Percentiles rank a stretch among this genome's conserved stretches.
Evolutionary conservation across 2,888 invertebrate genomes (phyloP).

Genomic region (Bombyx huttoni): DNA sequence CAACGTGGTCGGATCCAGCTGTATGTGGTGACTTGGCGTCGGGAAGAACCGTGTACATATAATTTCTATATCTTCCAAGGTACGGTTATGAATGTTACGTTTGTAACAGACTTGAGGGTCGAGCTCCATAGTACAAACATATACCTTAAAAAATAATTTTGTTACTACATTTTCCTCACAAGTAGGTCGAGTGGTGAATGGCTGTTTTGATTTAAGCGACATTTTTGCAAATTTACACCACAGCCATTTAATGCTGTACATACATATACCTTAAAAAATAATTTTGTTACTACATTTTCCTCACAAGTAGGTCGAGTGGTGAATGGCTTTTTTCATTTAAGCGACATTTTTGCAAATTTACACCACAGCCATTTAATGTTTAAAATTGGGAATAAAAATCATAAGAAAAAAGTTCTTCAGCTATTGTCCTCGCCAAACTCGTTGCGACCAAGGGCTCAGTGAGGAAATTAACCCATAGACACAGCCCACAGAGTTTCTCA

Average conservation of each 20-base stretch:
- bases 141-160: conserved; percentile 76
- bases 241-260: too few relatives aligned
- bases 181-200: background rate
- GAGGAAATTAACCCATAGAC: too few relatives aligned
- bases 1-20: conserved; percentile 85
- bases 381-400: too few relatives aligned
- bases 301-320: too few relatives aligned
- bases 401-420: too few relatives aligned
- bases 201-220: background rate
- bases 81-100: conserved; percentile 88
- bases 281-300: background rate
- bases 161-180: background rate
- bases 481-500: too few relatives aligned
- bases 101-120: conserved; percentile 84
- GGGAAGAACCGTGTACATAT: conserved; percentile 81
- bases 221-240: too few relatives aligned
- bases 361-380: too few relatives aligned
- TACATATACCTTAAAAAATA: conserved; percentile 82
- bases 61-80: conserved; percentile 82
- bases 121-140: conserved; percentile 89
- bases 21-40: conserved; percentile 86
- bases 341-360: too few relatives aligned
- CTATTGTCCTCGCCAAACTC: too few relatives aligned
- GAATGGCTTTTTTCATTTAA: background rate
- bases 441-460: too few relatives aligned